phyloP scores from a whole-genome alignment of 2,888 invertebrate genomes.

The Coremacera marginata region DNA sequence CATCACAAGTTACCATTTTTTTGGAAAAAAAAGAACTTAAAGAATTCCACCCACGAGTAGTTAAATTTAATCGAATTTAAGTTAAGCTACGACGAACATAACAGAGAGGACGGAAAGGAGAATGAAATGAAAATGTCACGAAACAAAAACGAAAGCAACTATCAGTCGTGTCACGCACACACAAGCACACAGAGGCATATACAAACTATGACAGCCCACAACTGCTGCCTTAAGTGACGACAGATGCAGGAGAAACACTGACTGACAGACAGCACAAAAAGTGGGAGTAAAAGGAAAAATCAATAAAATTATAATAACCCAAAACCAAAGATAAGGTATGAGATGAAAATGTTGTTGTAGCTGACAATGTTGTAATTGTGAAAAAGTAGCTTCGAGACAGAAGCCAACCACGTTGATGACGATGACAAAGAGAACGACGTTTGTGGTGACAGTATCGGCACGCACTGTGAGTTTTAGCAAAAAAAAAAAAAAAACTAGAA shows the following conservation, averaged over 20 bases:
- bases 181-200: too few relatives aligned
- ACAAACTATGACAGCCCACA: too few relatives aligned
- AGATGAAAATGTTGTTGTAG: not conserved
- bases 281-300: not conserved
- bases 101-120: not conserved
- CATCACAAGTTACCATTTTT: too few relatives aligned
- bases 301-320: not conserved
- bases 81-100: not conserved
- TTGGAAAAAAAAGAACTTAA: too few relatives aligned
- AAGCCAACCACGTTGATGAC: not conserved
- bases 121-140: not conserved
- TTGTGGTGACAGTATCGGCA: not conserved
- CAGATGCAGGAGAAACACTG: too few relatives aligned
- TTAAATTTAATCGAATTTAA: too few relatives aligned
- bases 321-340: not conserved
- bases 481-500: constrained; percentile 40
- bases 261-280: not conserved
- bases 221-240: too few relatives aligned
- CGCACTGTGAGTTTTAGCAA: constrained; percentile 6
- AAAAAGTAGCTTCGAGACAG: not conserved
- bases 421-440: not conserved
- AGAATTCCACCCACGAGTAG: too few relatives aligned
- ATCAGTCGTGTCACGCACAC: too few relatives aligned
- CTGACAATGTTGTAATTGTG: too few relatives aligned
- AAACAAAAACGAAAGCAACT: too few relatives aligned